These are phyloP conservation scores for Asbolus verrucosus DNA, from an alignment of 1,140 invertebrate species.

Conservation along the genomic window DNA sequence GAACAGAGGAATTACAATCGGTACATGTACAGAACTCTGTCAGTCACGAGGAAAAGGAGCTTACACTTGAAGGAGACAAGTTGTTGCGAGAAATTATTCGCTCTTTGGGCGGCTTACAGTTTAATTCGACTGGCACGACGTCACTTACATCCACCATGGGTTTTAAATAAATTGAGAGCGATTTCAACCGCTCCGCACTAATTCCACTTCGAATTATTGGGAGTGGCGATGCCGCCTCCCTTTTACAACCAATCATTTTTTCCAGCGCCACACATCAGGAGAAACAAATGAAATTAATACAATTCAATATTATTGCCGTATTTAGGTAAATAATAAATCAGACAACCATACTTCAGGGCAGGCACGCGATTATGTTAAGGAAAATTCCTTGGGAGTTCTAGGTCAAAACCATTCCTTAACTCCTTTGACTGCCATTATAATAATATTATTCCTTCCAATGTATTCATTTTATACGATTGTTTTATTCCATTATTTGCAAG, in stretches of 20 bases:
- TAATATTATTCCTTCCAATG: too few relatives aligned
- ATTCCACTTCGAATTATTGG: slow-evolving; percentile 15
- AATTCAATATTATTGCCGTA: too few relatives aligned
- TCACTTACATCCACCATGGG: slow-evolving; percentile 35
- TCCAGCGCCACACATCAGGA: too few relatives aligned
- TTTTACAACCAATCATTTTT: neutral
- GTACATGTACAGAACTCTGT: slow-evolving; percentile 50
- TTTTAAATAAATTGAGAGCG: slow-evolving; percentile 35
- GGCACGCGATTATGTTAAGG: too few relatives aligned
- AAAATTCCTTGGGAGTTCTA: too few relatives aligned
- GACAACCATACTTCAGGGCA: too few relatives aligned
- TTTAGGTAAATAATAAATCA: too few relatives aligned
- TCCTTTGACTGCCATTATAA: too few relatives aligned
- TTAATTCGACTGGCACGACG: slow-evolving; percentile 35
- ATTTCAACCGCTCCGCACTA: slow-evolving; percentile 17
- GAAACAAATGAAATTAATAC: too few relatives aligned
- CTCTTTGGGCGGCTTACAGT: slow-evolving; percentile 37
- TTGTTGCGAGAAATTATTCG: slow-evolving; percentile 40
- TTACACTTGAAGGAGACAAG: slow-evolving; percentile 41
- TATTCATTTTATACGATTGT: too few relatives aligned
- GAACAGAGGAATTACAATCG: slow-evolving; percentile 47
- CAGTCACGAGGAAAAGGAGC: slow-evolving; percentile 45
- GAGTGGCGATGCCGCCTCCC: neutral
- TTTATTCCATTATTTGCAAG: too few relatives aligned
- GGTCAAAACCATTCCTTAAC: too few relatives aligned